phyloP scores from a whole-genome alignment of 2,888 invertebrate genomes.

The Asteroscopus sphinx region DNA sequence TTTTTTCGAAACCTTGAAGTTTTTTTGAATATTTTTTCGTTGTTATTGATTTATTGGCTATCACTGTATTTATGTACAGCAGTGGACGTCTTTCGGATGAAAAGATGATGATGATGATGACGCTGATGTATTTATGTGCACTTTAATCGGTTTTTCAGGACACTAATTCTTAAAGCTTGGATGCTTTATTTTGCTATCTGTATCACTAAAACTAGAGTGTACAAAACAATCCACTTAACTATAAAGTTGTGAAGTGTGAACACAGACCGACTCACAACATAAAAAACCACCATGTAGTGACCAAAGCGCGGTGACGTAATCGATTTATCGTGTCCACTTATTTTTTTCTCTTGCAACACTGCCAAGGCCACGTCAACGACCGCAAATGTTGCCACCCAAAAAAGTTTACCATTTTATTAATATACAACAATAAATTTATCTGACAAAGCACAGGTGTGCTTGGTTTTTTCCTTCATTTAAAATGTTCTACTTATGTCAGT shows the following conservation, averaged over 20 bases:
- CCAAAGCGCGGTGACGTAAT: constrained; percentile 67
- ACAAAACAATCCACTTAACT: constrained; percentile 19
- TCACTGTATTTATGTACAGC: too few species aligned
- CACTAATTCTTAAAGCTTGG: too few species aligned
- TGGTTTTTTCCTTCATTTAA: constrained; percentile 56
- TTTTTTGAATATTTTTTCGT: too few species aligned
- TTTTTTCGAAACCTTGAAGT: constrained; percentile 38
- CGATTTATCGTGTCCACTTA: constrained; percentile 70
- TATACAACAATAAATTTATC: constrained; percentile 60
- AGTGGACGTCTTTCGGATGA: too few species aligned
- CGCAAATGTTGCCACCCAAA: constrained; percentile 66
- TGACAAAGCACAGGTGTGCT: constrained; percentile 63
- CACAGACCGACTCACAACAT: constrained; percentile 4
- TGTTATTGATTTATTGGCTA: too few species aligned
- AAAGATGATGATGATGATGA: too few species aligned
- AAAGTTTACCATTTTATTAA: constrained; percentile 69
- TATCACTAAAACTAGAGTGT: neutral
- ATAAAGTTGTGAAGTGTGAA: constrained; percentile 19
- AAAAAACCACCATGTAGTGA: constrained; percentile 36
- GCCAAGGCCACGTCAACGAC: constrained; percentile 78
- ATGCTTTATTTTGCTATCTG: neutral
- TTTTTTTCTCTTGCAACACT: constrained; percentile 73
- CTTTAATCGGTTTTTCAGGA: too few species aligned
- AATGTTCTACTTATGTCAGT: constrained; percentile 51
- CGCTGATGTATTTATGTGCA: too few species aligned